Percentiles rank a stretch among this genome's conserved stretches.
phyloP scores from a whole-genome alignment of 2,888 invertebrate species.

The Meteorus cinctellus region DNA sequence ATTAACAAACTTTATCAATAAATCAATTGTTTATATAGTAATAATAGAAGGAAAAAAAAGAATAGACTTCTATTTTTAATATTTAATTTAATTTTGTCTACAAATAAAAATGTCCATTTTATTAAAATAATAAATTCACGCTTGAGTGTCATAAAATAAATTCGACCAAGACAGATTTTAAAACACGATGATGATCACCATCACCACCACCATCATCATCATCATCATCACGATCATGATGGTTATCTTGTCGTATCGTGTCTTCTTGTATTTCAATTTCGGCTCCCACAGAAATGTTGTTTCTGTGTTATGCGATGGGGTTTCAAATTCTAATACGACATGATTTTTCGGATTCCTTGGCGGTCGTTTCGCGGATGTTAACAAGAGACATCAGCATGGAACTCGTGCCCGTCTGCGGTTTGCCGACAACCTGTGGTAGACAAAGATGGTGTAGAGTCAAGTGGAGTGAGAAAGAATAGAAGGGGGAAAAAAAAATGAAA shows the following conservation, averaged over 20 bases:
- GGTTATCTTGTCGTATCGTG: conserved; percentile 3
- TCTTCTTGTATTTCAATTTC: conserved; percentile 5
- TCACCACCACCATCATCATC: neutral
- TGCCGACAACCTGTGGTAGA: conserved; percentile 30
- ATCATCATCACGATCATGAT: neutral
- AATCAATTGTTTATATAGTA: too few relatives aligned
- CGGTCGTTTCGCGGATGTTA: conserved; percentile 70
- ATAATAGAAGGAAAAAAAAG: too few relatives aligned
- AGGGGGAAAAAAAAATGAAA: too few relatives aligned
- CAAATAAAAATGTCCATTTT: too few relatives aligned
- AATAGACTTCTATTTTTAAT: too few relatives aligned
- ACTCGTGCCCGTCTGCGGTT: conserved; percentile 67
- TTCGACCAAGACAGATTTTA: neutral
- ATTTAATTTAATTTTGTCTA: too few relatives aligned
- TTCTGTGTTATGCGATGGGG: conserved; percentile 38
- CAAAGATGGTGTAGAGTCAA: conserved; percentile 38
- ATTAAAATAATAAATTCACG: conserved; percentile 18
- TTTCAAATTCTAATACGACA: conserved; percentile 65
- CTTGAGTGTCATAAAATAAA: conserved; percentile 14
- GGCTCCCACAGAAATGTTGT: conserved; percentile 35
- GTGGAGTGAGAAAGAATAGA: conserved; percentile 43
- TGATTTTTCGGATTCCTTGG: conserved; percentile 70
- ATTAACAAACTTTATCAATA: too few relatives aligned
- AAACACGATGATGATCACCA: neutral
- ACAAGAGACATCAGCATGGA: conserved; percentile 70